Evolutionary conservation across 1,140 invertebrate species (phyloP).

Genomic region (Lepidurus arcticus): DNA sequence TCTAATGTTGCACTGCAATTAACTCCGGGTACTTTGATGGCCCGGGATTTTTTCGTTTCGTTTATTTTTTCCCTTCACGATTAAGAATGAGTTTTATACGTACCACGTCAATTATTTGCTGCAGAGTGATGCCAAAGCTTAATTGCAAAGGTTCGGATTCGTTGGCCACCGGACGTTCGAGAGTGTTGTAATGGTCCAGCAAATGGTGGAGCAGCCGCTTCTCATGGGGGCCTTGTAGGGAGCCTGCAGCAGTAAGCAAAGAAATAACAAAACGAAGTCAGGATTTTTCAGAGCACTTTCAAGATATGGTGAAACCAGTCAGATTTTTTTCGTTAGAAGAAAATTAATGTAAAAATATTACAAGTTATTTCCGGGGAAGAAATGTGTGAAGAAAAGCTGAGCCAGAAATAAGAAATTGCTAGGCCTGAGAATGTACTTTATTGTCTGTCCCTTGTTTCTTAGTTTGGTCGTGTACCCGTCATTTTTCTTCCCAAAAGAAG

Average conservation of each 20-base stretch:
- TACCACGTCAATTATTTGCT: conserved; percentile 99
- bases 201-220: conserved; percentile 86
- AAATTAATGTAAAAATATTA: neutral
- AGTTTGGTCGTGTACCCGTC: neutral
- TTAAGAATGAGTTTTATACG: conserved; percentile 46
- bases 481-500: neutral
- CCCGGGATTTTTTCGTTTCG: neutral
- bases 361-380: neutral
- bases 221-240: conserved; percentile 81
- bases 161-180: conserved; percentile 94
- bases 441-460: neutral
- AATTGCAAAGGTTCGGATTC: conserved; percentile 92
- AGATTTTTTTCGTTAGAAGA: neutral
- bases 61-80: conserved; percentile 16
- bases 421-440: neutral
- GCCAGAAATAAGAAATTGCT: neutral
- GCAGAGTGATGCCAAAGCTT: conserved; percentile 93
- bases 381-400: neutral
- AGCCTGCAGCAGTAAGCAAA: conserved; percentile 53
- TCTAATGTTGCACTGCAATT: neutral
- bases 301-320: neutral
- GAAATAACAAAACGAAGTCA: conserved; percentile 24
- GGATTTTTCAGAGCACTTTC: neutral
- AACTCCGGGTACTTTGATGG: neutral
- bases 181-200: conserved; percentile 90